Conservation (phyloP, 1,140 invertebrate species). For the Bilobella aurantiaca region DNA sequence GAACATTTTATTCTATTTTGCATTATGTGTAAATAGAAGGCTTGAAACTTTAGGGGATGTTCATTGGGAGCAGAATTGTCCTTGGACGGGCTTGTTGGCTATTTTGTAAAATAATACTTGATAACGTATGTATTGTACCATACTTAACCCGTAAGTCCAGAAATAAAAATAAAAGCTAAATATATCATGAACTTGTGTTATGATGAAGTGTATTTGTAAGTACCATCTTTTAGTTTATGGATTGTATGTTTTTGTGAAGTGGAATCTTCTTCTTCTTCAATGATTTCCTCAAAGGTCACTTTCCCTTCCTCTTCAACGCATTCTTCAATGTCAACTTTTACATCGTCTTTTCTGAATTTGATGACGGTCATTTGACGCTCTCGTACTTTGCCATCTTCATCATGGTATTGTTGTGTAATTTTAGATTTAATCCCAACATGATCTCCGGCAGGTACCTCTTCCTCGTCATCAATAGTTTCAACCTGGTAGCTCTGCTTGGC, state of each 20-base stretch:
- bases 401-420: background rate
- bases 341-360: background rate
- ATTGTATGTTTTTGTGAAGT: conserved; percentile 1
- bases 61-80: no score
- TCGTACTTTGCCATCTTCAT: background rate
- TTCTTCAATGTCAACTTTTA: background rate
- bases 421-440: background rate
- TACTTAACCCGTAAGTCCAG: no score
- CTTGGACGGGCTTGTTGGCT: no score
- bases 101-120: no score
- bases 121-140: no score
- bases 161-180: no score
- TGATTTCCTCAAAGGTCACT: conserved; percentile 6
- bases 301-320: background rate
- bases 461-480: conserved; percentile 9
- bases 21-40: no score
- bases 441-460: conserved; percentile 8
- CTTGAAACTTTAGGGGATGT: no score
- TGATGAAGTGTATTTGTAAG: background rate
- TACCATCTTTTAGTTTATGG: background rate
- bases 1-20: no score
- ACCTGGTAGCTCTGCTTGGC: conserved; percentile 7
- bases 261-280: background rate
- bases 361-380: conserved; percentile 6
- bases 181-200: no score